Conservation (phyloP, 2,113 vertebrate species). For the Ameiurus melas region DNA sequence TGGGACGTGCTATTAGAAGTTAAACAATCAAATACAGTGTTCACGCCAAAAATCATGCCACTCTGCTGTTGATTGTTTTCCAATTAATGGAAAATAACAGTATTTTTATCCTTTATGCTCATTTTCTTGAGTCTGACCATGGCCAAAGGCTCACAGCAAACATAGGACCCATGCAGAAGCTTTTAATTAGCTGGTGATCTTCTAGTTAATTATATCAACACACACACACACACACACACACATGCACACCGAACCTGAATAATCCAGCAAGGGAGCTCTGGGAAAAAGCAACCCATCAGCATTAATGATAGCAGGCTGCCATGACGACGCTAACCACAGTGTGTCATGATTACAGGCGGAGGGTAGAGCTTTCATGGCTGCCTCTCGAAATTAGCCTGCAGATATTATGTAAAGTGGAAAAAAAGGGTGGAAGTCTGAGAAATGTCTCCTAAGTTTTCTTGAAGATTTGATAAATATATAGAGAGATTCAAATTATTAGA, state of each 20-base stretch:
- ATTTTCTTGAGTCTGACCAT: not conserved
- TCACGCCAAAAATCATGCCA: not conserved
- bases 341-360: constrained; percentile 38
- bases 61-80: not conserved
- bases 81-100: not conserved
- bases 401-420: not conserved
- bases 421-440: not conserved
- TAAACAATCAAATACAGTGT: not conserved
- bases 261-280: constrained; percentile 29
- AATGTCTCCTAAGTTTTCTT: not conserved
- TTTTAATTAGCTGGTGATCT: constrained; percentile 21
- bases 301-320: constrained; percentile 49
- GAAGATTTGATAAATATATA: not conserved
- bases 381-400: constrained; percentile 32
- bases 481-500: not conserved
- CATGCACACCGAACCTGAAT: constrained; percentile 20
- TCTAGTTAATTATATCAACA: constrained; percentile 33
- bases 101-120: not conserved
- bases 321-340: constrained; percentile 46
- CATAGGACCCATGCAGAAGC: constrained; percentile 16
- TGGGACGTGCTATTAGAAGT: not conserved
- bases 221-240: constrained; percentile 7
- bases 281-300: constrained; percentile 32
- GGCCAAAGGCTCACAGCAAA: not conserved
- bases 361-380: constrained; percentile 33